A percentile compares a stretch with the other conserved stretches of the same genome.
phyloP scores from a whole-genome alignment of 2,797 vertebrate genomes.

The Rhincodon typus region DNA sequence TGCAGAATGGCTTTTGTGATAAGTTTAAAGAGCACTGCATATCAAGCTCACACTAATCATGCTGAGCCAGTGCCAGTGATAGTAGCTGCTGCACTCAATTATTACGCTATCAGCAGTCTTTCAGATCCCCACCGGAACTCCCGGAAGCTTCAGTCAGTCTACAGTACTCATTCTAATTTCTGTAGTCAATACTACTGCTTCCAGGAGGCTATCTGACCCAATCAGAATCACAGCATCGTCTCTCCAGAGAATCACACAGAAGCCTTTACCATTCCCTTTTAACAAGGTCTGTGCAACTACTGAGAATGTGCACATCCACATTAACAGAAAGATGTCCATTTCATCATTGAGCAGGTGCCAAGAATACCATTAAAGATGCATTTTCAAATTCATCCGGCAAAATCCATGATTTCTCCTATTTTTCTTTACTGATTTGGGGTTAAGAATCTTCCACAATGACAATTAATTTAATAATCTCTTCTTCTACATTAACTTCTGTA shows the following conservation, averaged over 20 bases:
- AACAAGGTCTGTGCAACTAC: neutral
- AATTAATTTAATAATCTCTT: no score
- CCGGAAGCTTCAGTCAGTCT: neutral
- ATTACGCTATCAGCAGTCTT: neutral
- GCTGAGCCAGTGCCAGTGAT: neutral
- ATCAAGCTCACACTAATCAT: neutral
- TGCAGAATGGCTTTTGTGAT: neutral
- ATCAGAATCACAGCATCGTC: neutral
- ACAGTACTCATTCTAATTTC: neutral
- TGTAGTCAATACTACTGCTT: neutral
- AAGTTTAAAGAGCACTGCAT: neutral
- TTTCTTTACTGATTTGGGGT: conserved; percentile 8
- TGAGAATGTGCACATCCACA: neutral
- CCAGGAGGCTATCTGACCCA: neutral
- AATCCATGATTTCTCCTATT: neutral
- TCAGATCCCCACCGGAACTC: neutral
- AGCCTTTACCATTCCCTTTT: neutral
- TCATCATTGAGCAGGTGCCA: neutral
- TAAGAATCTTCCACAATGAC: neutral
- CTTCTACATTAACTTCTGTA: neutral
- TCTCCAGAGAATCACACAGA: neutral
- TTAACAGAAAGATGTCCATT: neutral
- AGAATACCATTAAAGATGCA: no score
- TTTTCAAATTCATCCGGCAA: neutral
- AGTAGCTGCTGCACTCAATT: neutral